phyloP scores from a whole-genome alignment of 2,888 invertebrate species.

The Cataglyphis altisquamis region DNA sequence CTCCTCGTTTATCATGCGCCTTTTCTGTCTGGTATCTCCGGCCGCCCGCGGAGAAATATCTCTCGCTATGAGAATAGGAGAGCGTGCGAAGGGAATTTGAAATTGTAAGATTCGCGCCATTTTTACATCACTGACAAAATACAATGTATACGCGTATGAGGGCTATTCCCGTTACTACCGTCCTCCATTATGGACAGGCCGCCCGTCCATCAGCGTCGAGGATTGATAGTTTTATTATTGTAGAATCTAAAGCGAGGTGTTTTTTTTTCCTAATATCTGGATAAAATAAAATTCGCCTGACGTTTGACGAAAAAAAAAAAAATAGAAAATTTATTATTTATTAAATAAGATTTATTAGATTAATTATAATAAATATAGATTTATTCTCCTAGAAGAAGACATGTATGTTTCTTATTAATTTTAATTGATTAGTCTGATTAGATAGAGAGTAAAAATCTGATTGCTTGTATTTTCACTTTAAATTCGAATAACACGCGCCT shows the following conservation, averaged over 20 bases:
- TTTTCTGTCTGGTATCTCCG: constrained; percentile 56
- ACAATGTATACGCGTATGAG: not conserved
- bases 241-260: not conserved
- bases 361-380: too few species aligned
- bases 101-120: constrained; percentile 50
- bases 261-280: constrained; percentile 1
- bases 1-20: constrained; percentile 71
- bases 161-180: not conserved
- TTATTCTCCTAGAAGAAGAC: not conserved
- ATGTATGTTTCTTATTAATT: not conserved
- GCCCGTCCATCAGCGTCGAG: constrained; percentile 17
- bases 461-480: not conserved
- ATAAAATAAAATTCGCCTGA: constrained; percentile 15
- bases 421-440: not conserved
- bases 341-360: not conserved
- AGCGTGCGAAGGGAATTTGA: constrained; percentile 41
- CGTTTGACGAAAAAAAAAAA: not conserved
- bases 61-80: constrained; percentile 34
- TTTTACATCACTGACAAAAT: constrained; percentile 47
- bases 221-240: constrained; percentile 32
- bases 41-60: constrained; percentile 30
- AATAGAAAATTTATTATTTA: not conserved
- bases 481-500: not conserved
- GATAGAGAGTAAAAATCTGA: not conserved
- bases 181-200: constrained; percentile 21